Evolutionary conservation across 2,888 invertebrate genomes (phyloP), one percentile per base, ranked within the genome.

Genomic region (Caenorhabditis parvicauda): DNA sequence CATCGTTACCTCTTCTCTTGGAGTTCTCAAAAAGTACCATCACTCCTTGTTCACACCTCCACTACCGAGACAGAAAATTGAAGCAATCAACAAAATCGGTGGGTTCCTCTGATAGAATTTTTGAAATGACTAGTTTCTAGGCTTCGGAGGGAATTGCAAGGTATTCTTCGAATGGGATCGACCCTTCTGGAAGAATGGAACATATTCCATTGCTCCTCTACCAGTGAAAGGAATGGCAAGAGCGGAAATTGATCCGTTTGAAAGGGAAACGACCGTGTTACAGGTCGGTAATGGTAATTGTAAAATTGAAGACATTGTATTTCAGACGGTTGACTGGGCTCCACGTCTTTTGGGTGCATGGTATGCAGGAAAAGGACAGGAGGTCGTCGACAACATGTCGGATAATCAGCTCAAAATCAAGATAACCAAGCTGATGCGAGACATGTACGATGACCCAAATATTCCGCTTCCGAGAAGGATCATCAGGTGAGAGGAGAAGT

Each of bases 351-450:
- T 77, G 19, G 70, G 67, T 41, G 72, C 69, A 3, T 77, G 78
- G 74, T 66, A 77, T 45, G 74, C 73, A 7, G 77, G 77, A 44
- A 49, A 60, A 39, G 77, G 77, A 22, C 77, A 76, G 22, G 53
- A 54, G 14, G 17, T 66, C 17, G 61, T 77, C 42, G 75, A 77
- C 50, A 56, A 54, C 21, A 56, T 77, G 54, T 55, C 63, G 3
- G 77, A 77, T 37, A 54, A 66, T 1, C 64, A 74, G 25, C 43
- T 76, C 19, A 60, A 65, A 17, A 35, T 41, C 9, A 61, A 59
- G 43, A 58, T 71, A 7, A 76, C 77, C 1, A 54, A 58, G 17
- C 55, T 74, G 12, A 63, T 77, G 48, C 59, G 73, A 35, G 64
- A 74, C 27, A 62, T 72, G 46, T 63, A 63, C 41, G 54, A 67